A percentile compares a stretch with the other conserved stretches of the same genome.
These are phyloP conservation scores for Anguilla megastoma DNA, from an alignment of 2,797 vertebrate species.

Conservation along the genomic window DNA sequence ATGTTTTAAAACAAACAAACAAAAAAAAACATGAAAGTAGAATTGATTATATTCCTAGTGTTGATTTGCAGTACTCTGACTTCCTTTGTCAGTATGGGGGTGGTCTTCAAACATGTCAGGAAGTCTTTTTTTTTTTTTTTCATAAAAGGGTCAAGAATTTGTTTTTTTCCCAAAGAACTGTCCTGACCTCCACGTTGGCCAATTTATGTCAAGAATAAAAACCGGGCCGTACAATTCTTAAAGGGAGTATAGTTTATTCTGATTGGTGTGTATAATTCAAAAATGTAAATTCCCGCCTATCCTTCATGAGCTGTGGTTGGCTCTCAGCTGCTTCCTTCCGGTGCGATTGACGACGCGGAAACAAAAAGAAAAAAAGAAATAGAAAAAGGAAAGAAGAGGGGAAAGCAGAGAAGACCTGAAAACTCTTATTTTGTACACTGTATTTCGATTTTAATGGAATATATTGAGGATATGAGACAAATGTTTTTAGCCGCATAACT, in stretches of 20 bases:
- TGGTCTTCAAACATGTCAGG: background rate
- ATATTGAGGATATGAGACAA: background rate
- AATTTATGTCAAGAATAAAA: background rate
- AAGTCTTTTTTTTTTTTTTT: background rate
- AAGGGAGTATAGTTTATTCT: background rate
- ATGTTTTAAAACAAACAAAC: background rate
- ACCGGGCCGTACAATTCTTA: background rate
- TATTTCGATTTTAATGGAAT: conserved; percentile 2
- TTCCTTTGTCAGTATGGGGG: background rate
- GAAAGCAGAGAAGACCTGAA: conserved; percentile 26
- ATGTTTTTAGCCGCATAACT: background rate
- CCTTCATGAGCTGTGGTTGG: conserved; percentile 66
- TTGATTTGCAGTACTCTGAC: background rate
- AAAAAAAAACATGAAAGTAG: no score
- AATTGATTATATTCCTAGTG: background rate
- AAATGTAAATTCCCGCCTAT: conserved; percentile 59
- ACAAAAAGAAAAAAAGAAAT: conserved; percentile 64
- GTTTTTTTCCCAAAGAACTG: background rate
- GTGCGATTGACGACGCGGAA: conserved; percentile 69
- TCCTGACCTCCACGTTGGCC: background rate
- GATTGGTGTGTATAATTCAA: conserved; percentile 23
- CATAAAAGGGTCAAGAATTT: background rate
- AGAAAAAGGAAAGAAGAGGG: conserved; percentile 66
- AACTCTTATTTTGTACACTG: background rate
- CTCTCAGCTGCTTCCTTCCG: conserved; percentile 71